Percentiles rank a stretch among this genome's conserved stretches.
Conservation (phyloP, 1,140 invertebrate genomes). For the Panulirus ornatus region DNA sequence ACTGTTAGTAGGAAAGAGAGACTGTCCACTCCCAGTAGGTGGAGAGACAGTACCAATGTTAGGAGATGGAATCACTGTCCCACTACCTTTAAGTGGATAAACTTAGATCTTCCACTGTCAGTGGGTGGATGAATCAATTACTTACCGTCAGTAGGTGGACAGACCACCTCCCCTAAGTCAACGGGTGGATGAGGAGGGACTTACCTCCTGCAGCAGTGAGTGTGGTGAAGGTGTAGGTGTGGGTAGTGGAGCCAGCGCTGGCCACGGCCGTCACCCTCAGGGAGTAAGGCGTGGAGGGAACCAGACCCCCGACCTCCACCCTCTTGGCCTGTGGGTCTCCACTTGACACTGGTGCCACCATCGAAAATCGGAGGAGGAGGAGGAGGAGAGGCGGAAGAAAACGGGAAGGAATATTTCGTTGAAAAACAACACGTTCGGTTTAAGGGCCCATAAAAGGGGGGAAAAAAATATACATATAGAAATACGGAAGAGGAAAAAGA, state of each 20-base stretch:
- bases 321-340: slow-evolving; percentile 50
- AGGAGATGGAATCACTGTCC: too few species aligned
- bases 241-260: slow-evolving; percentile 71
- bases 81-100: too few species aligned
- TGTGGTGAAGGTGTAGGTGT: slow-evolving; percentile 73
- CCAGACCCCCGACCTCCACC: slow-evolving; percentile 71
- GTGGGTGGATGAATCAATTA: too few species aligned
- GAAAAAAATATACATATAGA: too few species aligned
- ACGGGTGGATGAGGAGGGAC: background rate
- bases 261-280: slow-evolving; percentile 73
- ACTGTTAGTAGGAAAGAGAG: too few species aligned
- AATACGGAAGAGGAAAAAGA: too few species aligned
- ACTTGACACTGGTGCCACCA: slow-evolving; percentile 47
- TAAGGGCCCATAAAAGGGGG: background rate
- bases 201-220: slow-evolving; percentile 64
- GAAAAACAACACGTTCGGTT: slow-evolving; percentile 1
- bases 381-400: too few species aligned
- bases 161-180: too few species aligned
- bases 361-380: background rate
- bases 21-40: too few species aligned
- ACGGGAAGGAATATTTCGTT: too few species aligned
- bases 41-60: too few species aligned
- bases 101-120: background rate
- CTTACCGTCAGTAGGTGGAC: too few species aligned
- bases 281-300: slow-evolving; percentile 60